Percentiles rank a stretch among this genome's conserved stretches.
Conservation (phyloP, 1,140 invertebrate genomes). For the Asobara japonica region DNA sequence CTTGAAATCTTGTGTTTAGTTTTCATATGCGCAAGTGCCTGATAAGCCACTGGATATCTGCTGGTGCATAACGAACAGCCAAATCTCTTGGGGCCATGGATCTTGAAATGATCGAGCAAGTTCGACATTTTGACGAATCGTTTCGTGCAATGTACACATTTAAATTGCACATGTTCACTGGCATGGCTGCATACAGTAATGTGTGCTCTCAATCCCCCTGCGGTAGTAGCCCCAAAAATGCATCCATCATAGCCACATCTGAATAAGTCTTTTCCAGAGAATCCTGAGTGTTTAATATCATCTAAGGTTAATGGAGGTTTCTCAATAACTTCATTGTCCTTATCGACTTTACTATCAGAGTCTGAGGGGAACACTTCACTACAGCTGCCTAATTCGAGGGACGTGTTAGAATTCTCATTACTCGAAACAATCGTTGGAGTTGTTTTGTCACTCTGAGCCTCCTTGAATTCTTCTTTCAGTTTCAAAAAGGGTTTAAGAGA, state of each 20-base stretch:
- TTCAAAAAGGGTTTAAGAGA: not conserved
- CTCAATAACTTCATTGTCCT: not conserved
- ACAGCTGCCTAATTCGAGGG: not conserved
- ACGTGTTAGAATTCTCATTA: conserved; percentile 23
- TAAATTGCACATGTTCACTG: conserved; percentile 43
- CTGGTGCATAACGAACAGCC: conserved; percentile 67
- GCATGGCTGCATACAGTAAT: conserved; percentile 58
- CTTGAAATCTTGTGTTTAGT: conserved; percentile 64
- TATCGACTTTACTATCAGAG: not conserved
- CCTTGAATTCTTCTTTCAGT: conserved; percentile 20
- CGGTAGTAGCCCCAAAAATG: conserved; percentile 45
- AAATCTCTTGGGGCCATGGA: conserved; percentile 67
- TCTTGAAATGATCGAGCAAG: conserved; percentile 63
- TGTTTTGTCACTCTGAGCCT: not conserved
- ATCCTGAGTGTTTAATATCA: conserved; percentile 58
- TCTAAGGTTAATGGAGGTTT: conserved; percentile 47
- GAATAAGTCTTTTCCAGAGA: conserved; percentile 62
- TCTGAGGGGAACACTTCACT: not conserved
- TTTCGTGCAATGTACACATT: conserved; percentile 68
- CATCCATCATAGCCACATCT: conserved; percentile 66
- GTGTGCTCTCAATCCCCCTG: conserved; percentile 62
- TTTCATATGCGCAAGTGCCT: conserved; percentile 68
- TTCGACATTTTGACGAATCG: conserved; percentile 55
- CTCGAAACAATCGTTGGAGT: conserved; percentile 2
- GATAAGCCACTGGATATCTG: conserved; percentile 61